A percentile compares a stretch with the other conserved stretches of the same genome.
phyloP scores from a whole-genome alignment of 2,797 vertebrate species.

The Tiaroga cobitis region DNA sequence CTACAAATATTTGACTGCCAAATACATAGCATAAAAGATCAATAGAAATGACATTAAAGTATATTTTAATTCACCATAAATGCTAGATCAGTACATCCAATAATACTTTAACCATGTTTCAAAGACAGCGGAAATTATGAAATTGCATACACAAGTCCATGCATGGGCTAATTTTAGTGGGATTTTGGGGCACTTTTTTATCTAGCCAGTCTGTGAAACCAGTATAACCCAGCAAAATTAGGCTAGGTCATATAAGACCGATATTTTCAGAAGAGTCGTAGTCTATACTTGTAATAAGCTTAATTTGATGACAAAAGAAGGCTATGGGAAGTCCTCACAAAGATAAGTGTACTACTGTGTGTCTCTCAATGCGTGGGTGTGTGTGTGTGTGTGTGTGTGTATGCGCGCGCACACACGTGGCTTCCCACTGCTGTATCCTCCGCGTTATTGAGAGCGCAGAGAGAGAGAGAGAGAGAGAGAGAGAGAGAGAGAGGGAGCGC shows the following conservation, averaged over 20 bases:
- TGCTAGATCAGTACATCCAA: too few relatives aligned
- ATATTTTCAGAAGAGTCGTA: not conserved
- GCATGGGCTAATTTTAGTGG: not conserved
- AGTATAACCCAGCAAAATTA: not conserved
- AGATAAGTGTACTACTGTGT: not conserved
- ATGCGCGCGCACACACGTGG: not conserved
- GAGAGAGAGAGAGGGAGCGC: not conserved
- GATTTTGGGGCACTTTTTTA: not conserved
- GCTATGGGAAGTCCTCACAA: not conserved
- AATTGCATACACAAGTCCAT: not conserved
- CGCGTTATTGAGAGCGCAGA: constrained; percentile 67
- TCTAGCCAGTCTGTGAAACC: not conserved
- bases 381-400: not conserved
- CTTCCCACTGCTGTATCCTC: constrained; percentile 71
- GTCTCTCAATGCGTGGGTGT: not conserved
- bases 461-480: constrained; percentile 1
- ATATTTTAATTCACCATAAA: not conserved
- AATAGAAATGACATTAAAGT: not conserved
- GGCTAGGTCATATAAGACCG: not conserved
- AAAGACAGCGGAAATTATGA: not conserved
- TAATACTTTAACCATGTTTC: not conserved
- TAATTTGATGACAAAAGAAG: not conserved
- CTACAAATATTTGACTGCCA: not conserved
- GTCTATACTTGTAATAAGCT: not conserved
- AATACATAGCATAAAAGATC: not conserved